phyloP scores from a whole-genome alignment of 1,140 invertebrate species.

The Leguminivora glycinivorella region DNA sequence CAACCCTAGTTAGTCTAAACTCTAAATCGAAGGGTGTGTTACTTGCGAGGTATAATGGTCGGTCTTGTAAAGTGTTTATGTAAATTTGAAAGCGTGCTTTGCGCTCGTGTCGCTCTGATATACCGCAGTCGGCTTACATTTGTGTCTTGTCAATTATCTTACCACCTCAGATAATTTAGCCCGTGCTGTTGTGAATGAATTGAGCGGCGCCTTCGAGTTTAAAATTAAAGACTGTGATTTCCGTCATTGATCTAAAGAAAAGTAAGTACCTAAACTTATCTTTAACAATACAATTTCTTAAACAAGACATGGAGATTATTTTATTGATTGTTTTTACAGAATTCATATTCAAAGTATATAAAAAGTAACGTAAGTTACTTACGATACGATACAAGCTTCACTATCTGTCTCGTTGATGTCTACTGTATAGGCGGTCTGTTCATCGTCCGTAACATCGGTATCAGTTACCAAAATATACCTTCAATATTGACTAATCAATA shows the following conservation, averaged over 20 bases:
- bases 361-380: not conserved
- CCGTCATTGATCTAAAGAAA: not conserved
- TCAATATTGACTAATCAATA: too few relatives aligned
- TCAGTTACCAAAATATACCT: not conserved
- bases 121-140: constrained; percentile 11
- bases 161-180: not conserved
- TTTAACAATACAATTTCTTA: not conserved
- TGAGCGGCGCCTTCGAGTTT: not conserved
- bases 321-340: too few relatives aligned
- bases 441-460: not conserved
- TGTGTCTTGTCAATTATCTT: constrained; percentile 3
- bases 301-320: too few relatives aligned
- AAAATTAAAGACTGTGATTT: not conserved
- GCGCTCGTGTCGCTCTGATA: constrained; percentile 5
- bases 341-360: too few relatives aligned
- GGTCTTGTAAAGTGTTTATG: constrained; percentile 22
- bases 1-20: constrained; percentile 2
- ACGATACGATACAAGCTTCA: not conserved
- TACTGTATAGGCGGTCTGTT: not conserved
- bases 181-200: not conserved
- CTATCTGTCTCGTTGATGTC: not conserved
- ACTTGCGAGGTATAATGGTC: constrained; percentile 12
- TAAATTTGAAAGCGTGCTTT: constrained; percentile 23
- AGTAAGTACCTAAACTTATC: too few relatives aligned
- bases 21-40: constrained; percentile 3